Evolutionary conservation across 2,888 invertebrate species (phyloP).

Genomic region (Dicycla oo): DNA sequence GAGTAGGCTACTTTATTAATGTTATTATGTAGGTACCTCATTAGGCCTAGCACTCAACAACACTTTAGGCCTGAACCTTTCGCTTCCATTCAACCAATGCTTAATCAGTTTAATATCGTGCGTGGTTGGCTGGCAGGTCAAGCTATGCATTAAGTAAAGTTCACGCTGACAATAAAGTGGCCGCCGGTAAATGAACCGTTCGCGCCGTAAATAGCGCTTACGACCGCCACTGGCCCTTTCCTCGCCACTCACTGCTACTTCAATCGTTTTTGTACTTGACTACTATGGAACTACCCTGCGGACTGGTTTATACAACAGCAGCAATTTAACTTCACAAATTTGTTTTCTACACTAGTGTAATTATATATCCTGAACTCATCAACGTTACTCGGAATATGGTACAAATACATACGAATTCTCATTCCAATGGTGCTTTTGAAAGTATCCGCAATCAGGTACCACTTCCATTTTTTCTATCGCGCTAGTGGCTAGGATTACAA

Average conservation of each 20-base stretch:
- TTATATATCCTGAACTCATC: not conserved
- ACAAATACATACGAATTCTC: not conserved
- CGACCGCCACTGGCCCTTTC: slow-evolving; percentile 75
- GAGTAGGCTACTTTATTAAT: slow-evolving; percentile 3
- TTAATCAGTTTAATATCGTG: slow-evolving; percentile 52
- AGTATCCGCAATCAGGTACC: not conserved
- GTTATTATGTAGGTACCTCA: slow-evolving; percentile 7
- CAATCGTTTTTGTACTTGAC: slow-evolving; percentile 63
- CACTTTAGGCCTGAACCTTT: slow-evolving; percentile 27
- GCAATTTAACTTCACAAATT: slow-evolving; percentile 33
- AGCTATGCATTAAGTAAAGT: slow-evolving; percentile 78
- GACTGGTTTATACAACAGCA: slow-evolving; percentile 21
- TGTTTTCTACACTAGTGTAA: not conserved
- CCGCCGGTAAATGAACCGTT: slow-evolving; percentile 82
- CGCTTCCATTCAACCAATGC: slow-evolving; percentile 41
- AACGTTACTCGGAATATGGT: not conserved
- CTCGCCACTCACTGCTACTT: slow-evolving; percentile 67
- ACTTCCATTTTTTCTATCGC: not conserved
- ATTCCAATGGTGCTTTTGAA: not conserved
- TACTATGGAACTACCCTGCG: slow-evolving; percentile 41
- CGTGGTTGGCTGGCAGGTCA: slow-evolving; percentile 47
- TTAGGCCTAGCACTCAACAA: slow-evolving; percentile 35
- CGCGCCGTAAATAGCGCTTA: slow-evolving; percentile 82
- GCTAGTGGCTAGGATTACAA: slow-evolving; percentile 7
- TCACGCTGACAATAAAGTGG: slow-evolving; percentile 78